Evolutionary conservation across 2,797 vertebrate species (phyloP).

Genomic region (Acanthurus tractus): DNA sequence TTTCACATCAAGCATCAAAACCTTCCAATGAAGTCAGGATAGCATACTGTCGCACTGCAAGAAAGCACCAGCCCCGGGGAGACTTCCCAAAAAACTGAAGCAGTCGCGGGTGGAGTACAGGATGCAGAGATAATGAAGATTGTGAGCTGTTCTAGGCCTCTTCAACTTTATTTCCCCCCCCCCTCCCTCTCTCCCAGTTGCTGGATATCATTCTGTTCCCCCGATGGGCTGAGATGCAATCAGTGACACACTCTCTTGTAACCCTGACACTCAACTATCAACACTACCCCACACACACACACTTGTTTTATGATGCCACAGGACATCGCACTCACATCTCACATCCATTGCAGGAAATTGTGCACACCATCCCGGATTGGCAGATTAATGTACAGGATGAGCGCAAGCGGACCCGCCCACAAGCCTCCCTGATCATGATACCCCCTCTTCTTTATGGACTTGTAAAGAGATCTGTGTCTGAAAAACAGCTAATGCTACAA

Average conservation of each 20-base stretch:
- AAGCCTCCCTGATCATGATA: slow-evolving; percentile 71
- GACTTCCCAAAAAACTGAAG: slow-evolving; percentile 62
- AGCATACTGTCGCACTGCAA: slow-evolving; percentile 37
- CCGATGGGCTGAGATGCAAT: slow-evolving; percentile 76
- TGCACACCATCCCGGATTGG: slow-evolving; percentile 64
- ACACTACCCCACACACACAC: slow-evolving; percentile 29
- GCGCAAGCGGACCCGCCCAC: slow-evolving; percentile 55
- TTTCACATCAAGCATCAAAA: slow-evolving; percentile 81
- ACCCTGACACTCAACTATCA: slow-evolving; percentile 66
- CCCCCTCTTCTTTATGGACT: slow-evolving; percentile 65
- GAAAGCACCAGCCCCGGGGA: slow-evolving; percentile 57
- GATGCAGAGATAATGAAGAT: slow-evolving; percentile 77
- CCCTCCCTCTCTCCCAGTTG: slow-evolving; percentile 49
- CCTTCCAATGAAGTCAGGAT: slow-evolving; percentile 71
- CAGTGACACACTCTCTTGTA: slow-evolving; percentile 70
- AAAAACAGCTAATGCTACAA: slow-evolving; percentile 65
- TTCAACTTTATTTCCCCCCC: slow-evolving; percentile 49
- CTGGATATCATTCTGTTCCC: slow-evolving; percentile 71
- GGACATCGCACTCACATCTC: slow-evolving; percentile 67
- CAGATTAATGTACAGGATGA: slow-evolving; percentile 70
- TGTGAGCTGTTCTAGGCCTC: slow-evolving; percentile 65
- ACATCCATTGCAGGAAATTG: slow-evolving; percentile 65
- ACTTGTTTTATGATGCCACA: slow-evolving; percentile 62
- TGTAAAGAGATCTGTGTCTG: slow-evolving; percentile 76
- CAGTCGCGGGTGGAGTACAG: slow-evolving; percentile 43